These are phyloP conservation scores for Ia io DNA, from an alignment of 2,113 vertebrate genomes.

Conservation along the genomic window DNA sequence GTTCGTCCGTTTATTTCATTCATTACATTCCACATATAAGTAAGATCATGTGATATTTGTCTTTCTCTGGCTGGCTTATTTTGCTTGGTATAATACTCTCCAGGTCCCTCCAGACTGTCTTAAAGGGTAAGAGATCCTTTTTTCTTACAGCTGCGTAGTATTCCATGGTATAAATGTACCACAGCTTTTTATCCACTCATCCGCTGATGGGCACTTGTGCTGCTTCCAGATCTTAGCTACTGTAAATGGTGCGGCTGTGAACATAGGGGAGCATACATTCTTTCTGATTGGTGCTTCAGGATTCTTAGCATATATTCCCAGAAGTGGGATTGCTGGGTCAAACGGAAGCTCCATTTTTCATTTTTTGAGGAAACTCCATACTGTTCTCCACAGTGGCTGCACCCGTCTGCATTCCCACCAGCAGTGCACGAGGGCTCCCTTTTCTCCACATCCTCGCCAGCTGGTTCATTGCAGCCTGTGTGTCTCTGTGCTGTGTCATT, in stretches of 20 bases:
- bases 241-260: neutral
- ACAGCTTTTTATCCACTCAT: neutral
- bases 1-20: neutral
- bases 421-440: neutral
- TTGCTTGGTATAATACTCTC: neutral
- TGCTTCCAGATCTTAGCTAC: neutral
- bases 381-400: neutral
- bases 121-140: neutral
- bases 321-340: neutral
- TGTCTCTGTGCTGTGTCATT: neutral
- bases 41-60: neutral
- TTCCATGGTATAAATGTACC: neutral
- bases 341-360: neutral
- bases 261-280: neutral
- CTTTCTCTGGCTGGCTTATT: neutral
- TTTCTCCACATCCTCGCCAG: neutral
- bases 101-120: neutral
- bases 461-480: neutral
- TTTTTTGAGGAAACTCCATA: neutral
- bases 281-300: neutral
- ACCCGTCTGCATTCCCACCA: neutral
- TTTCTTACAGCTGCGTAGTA: neutral
- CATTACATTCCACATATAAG: neutral
- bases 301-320: neutral
- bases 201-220: neutral